Evolutionary conservation across 1,140 invertebrate genomes (phyloP), one percentile per base, ranked within the genome.

Genomic region (Arion vulgaris): DNA sequence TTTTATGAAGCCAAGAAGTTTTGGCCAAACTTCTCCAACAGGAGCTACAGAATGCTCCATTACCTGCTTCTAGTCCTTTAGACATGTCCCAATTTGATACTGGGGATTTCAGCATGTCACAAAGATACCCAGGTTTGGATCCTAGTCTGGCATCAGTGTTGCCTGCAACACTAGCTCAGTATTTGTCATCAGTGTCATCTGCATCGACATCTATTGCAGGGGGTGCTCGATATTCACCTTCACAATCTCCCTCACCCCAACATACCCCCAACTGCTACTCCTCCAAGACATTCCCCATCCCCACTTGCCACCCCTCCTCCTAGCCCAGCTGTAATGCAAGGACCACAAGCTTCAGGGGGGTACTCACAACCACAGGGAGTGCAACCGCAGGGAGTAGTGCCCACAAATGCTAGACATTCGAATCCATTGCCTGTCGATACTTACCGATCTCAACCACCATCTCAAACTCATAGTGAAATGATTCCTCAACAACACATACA

Each of bases 1-100:
- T 32, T 95, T 94, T 69, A 94, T 94, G 93, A 93, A 94, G 85
- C 92, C 92, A 32, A 87, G 88, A 38, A 91, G 89, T 36, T 92
- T 92, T 89, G 91, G 92, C 0, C 88, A 90, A 84, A 75, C 83
- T 28, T 75, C 84, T 9, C 71, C 83, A 38, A 51, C 45, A 28
- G 45, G 5, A 1, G 71, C 74, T 28, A 49, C 71, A 62, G 71
- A 71, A 76, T 36, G 26, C 28, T 80, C 28, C 68, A 0, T 13
- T 36, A 19, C 34, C 75, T 62, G 0, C 81, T 45, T 28, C 28
- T 34, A 66, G 77, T 51, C 7, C 57, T 23, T 17, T 75, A 0
- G 45, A 38, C 17, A 38, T 62, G 39, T 68, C 78, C 0, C 71
- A 45, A 17, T 34, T 36, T 36, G 17, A 49, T 32, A 68, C 53